Conservation (phyloP, 92 coral and sea anemone species). For the Epizoanthus stellaris region DNA sequence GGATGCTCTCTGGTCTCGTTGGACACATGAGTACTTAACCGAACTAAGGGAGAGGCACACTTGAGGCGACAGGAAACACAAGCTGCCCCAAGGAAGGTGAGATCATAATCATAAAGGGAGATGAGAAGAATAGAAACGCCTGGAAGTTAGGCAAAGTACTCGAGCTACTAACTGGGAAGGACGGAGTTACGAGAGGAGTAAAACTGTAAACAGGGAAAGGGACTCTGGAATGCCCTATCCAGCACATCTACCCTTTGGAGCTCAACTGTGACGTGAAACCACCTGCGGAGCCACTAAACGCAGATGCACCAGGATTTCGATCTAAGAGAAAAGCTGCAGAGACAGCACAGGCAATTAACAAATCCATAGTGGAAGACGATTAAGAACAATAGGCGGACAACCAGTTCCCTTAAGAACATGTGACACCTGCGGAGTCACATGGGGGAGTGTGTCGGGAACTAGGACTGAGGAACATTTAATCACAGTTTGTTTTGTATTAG, state of each 20-base stretch:
- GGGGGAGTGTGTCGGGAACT: conserved; percentile 15
- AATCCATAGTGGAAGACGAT: background rate
- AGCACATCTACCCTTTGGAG: conserved; percentile 47
- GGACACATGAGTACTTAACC: conserved; percentile 44
- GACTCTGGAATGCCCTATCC: conserved; percentile 26
- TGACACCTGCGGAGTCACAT: background rate
- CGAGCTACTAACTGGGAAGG: conserved; percentile 19
- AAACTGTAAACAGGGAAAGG: conserved; percentile 33
- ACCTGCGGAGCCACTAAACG: background rate
- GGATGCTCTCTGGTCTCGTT: conserved; percentile 49
- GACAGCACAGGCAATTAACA: background rate
- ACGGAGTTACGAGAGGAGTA: conserved; percentile 22
- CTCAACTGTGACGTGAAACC: background rate
- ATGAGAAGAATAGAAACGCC: conserved; percentile 27
- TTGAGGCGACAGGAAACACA: conserved; percentile 23
- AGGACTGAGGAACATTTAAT: too few relatives aligned
- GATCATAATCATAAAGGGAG: conserved; percentile 35
- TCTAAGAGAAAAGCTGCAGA: background rate
- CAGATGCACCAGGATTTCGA: conserved; percentile 3
- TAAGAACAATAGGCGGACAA: too few relatives aligned
- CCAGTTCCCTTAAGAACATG: too few relatives aligned
- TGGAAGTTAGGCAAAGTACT: conserved; percentile 45
- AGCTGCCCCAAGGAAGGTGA: conserved; percentile 29
- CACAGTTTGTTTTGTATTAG: too few relatives aligned
- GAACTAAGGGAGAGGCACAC: conserved; percentile 40